phyloP scores from a whole-genome alignment of 1,140 invertebrate species.

The Scaptomyza hsui region DNA sequence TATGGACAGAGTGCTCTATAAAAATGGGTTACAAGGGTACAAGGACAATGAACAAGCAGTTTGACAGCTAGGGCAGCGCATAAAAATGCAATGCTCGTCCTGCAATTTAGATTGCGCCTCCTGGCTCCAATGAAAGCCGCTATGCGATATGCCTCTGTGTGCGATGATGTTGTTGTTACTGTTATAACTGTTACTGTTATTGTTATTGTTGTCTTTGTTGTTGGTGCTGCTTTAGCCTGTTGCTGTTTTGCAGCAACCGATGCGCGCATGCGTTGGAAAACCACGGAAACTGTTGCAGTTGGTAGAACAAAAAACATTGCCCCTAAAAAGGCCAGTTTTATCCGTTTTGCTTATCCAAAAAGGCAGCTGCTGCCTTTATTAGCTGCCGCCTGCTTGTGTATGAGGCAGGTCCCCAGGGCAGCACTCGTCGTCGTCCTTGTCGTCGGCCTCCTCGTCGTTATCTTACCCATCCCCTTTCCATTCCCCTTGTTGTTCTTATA shows the following conservation, averaged over 20 bases:
- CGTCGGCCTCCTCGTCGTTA: constrained; percentile 8
- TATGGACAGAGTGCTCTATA: constrained; percentile 18
- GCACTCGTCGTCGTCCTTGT: constrained; percentile 18
- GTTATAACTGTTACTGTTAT: too few relatives aligned
- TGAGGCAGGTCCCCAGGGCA: constrained; percentile 61
- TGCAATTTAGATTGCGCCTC: constrained; percentile 53
- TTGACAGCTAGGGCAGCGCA: constrained; percentile 56
- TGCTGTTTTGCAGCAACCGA: constrained; percentile 45
- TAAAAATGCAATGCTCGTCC: constrained; percentile 64
- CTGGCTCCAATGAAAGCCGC: constrained; percentile 24
- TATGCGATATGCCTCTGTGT: constrained; percentile 1
- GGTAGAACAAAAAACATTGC: constrained; percentile 62
- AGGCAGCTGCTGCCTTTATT: constrained; percentile 45
- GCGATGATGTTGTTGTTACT: constrained; percentile 6
- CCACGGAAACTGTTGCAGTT: constrained; percentile 70
- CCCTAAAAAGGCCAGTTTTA: constrained; percentile 65
- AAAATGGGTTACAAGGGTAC: constrained; percentile 33
- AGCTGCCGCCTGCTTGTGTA: constrained; percentile 27
- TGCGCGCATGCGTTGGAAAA: constrained; percentile 67
- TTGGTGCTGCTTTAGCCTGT: constrained; percentile 57
- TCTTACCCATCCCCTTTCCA: constrained; percentile 4
- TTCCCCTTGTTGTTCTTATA: neutral
- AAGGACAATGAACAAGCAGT: constrained; percentile 51
- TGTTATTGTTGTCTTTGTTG: constrained; percentile 19
- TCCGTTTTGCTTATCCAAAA: constrained; percentile 68